Base-by-base conservation (phyloP, 2,113 vertebrate species). In the Hirundichthys speculiger region DNA sequence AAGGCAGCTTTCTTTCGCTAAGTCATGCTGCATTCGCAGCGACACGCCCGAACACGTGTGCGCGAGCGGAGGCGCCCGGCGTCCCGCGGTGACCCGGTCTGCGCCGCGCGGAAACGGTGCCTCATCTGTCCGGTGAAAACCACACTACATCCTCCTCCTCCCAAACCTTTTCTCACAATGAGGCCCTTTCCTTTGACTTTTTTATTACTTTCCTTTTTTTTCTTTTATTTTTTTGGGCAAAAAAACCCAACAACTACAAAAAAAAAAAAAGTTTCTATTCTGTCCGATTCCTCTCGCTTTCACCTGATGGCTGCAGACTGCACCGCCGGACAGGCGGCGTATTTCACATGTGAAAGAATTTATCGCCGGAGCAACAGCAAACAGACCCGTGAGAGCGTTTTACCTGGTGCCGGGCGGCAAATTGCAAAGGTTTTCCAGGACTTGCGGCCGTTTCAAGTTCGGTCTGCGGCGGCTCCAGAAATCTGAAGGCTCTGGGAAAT, bases 41-140 rank as follows among this genome's bases (percentile, higher is more conserved):
- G 19, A 14, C 39, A 13, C 73, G 65, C 70, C 20, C 10, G 34
- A 59, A 68, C 41, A 39, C 60, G 47, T 19, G 69, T 21, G 66
- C 43, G 60, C 73, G 65, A 53, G 54, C 49, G 14, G 75, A 11
- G 50, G 64, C 69, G 67, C 55, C 56, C 73, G 10, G 73, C 48
- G 4, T 68, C 86, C 82, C 18, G 78, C 67, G 6, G 86, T 8
- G 83, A 78, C 66, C 71, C 50, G 79, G 54, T 78, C 79, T 67
- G 85, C 67, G 88, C 75, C 30, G 51, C 80, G 58, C 15, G 62
- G 48, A 83, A 80, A 77, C 80, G 69, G 82, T 75, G 75, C 84
- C 86, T 88, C 91, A 86, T 92, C 88, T 83, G 86, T 89, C 89
- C 86, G 69, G 64, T 86, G 80, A 86, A 89, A 91, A 87, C 84